Evolutionary conservation across 2,797 vertebrate genomes (phyloP), one percentile per base, ranked within the genome.

Genomic region (Rachycentron canadum): DNA sequence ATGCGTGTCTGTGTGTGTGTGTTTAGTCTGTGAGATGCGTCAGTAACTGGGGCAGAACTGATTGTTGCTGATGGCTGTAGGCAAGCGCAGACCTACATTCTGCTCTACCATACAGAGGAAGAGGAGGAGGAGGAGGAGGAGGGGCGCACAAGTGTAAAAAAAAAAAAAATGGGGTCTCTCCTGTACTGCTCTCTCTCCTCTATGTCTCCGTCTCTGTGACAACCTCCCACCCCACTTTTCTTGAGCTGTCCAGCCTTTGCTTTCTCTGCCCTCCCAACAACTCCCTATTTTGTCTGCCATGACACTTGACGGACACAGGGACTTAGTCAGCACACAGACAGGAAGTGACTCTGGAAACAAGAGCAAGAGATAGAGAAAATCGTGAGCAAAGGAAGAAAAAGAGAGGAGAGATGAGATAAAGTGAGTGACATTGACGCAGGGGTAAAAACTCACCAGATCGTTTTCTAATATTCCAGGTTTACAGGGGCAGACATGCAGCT

Each of bases 1-100:
- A 45, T 4, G 75, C 17, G 64, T 78, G 78, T 43, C 16, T 21
- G 43, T 21, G 43, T 21, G 43, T 63, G 82, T 88, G 88, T 87
- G 73, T 91, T 88, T 89, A 61, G 86, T 91, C 84, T 90, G 85
- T 81, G 91, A 88, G 90, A 90, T 81, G 91, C 83, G 78, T 91
- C 88, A 91, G 92, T 94, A 95, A 95, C 94, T 95, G 94, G 95
- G 93, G 93, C 94, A 94, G 94, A 94, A 95, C 92, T 94, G 94
- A 95, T 95, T 95, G 89, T 89, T 92, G 91, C 90, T 93, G 92
- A 94, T 94, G 90, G 94, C 94, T 93, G 90, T 88, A 94, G 94
- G 94, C 94, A 26, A 92, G 78, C 79, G 30, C 72, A 95, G 95
- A 95, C 95, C 95, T 95, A 95, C 93, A 95, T 94, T 94, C 82